phyloP scores from a whole-genome alignment of 2,113 vertebrate genomes.

The Thamnaconus septentrionalis region DNA sequence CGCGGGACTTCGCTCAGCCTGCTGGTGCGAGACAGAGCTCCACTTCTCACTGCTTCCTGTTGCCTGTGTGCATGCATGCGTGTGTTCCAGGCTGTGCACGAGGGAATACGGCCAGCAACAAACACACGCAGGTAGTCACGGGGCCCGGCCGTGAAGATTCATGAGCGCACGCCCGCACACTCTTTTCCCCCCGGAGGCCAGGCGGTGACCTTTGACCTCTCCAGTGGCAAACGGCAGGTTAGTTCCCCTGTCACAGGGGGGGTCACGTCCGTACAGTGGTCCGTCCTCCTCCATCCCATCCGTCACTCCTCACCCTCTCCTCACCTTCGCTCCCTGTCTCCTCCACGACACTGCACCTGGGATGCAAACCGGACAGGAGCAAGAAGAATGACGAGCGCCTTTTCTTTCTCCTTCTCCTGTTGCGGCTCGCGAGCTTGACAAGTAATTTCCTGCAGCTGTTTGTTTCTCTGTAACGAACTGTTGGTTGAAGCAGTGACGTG shows the following conservation, averaged over 20 bases:
- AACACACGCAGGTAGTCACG: constrained; percentile 2
- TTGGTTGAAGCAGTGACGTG: not conserved
- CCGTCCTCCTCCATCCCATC: constrained; percentile 27
- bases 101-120: not conserved
- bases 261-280: constrained; percentile 26
- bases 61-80: constrained; percentile 4
- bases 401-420: no score
- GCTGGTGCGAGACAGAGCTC: not conserved
- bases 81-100: constrained; percentile 22
- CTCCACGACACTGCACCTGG: not conserved
- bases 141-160: constrained; percentile 44
- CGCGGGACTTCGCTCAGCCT: not conserved
- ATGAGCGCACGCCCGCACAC: constrained; percentile 29
- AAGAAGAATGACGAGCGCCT: not conserved
- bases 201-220: constrained; percentile 37
- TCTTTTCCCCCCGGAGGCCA: constrained; percentile 33
- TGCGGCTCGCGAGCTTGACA: not conserved
- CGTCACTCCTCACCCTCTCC: constrained; percentile 31
- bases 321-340: constrained; percentile 34
- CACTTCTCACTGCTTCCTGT: not conserved
- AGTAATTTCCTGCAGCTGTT: constrained; percentile 26
- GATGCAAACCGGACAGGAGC: not conserved
- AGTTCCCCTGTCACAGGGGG: constrained; percentile 22
- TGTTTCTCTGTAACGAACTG: constrained; percentile 10
- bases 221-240: constrained; percentile 31